Evolutionary conservation across 2,113 vertebrate species (phyloP).

Genomic region (Scatophagus argus): DNA sequence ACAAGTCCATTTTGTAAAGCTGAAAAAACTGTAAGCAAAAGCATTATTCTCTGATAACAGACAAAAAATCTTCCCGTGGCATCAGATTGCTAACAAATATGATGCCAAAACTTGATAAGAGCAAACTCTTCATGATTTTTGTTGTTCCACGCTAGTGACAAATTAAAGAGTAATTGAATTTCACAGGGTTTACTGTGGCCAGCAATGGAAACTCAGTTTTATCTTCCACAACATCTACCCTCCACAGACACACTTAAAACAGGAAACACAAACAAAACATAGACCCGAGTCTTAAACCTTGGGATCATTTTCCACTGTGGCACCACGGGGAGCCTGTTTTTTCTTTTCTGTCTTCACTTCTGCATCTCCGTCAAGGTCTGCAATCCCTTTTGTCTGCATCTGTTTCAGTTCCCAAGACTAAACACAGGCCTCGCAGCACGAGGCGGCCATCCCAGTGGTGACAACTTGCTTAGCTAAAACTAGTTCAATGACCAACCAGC

Average conservation of each 20-base stretch:
- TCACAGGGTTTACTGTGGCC: constrained; percentile 1
- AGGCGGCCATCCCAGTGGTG: constrained; percentile 31
- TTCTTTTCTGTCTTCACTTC: constrained; percentile 71
- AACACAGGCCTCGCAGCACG: constrained; percentile 70
- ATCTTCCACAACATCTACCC: constrained; percentile 27
- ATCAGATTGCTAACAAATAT: neutral
- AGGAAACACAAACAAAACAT: constrained; percentile 81
- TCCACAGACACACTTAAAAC: constrained; percentile 64
- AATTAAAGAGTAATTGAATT: constrained; percentile 23
- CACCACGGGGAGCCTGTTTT: constrained; percentile 76
- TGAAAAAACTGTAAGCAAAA: neutral
- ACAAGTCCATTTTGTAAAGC: neutral
- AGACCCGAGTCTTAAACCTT: constrained; percentile 73
- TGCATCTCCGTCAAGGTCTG: constrained; percentile 72
- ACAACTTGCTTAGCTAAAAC: constrained; percentile 70
- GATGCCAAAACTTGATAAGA: neutral
- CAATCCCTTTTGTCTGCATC: constrained; percentile 79
- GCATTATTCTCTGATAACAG: neutral
- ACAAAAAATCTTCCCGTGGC: neutral
- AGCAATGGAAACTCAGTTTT: constrained; percentile 27
- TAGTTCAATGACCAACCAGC: constrained; percentile 33
- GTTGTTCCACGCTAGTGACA: neutral
- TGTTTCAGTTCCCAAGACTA: constrained; percentile 81
- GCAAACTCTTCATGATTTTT: neutral
- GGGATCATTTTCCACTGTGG: constrained; percentile 81